Conservation (phyloP, 2,888 invertebrate genomes). For the Tribolium freemani region DNA sequence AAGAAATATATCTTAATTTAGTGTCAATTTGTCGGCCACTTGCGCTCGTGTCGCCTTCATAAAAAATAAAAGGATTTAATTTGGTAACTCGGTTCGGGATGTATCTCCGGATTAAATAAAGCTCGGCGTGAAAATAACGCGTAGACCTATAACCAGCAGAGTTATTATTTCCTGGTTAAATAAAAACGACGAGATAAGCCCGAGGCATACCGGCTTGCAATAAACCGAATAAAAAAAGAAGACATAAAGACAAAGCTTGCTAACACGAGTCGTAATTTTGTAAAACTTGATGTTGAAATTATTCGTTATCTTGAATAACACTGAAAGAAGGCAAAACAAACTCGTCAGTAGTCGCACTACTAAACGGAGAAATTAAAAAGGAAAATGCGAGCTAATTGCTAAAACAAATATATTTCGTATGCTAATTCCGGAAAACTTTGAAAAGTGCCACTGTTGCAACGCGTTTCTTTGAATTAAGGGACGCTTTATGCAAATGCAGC, state of each 20-base stretch:
- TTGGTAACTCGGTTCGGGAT: conserved; percentile 42
- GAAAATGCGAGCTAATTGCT: conserved; percentile 36
- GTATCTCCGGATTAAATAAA: conserved; percentile 50
- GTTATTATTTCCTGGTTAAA: conserved; percentile 51
- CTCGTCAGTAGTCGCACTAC: conserved; percentile 2
- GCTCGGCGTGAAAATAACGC: conserved; percentile 44
- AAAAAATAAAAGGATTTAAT: conserved; percentile 49
- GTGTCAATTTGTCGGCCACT: conserved; percentile 42
- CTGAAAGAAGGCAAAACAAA: conserved; percentile 34
- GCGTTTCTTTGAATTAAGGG: conserved; percentile 2
- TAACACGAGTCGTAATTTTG: conserved; percentile 49
- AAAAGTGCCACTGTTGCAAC: background rate
- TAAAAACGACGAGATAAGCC: conserved; percentile 50
- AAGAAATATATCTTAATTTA: conserved; percentile 45
- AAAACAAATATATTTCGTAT: conserved; percentile 44
- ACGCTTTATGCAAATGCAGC: conserved; percentile 16
- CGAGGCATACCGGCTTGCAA: conserved; percentile 38
- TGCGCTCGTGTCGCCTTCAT: conserved; percentile 10
- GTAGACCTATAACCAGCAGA: conserved; percentile 42
- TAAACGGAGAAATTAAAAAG: conserved; percentile 33
- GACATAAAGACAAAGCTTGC: conserved; percentile 46
- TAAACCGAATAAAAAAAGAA: conserved; percentile 41
- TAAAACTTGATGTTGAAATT: conserved; percentile 49
- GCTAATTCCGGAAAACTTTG: conserved; percentile 36
- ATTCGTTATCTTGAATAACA: conserved; percentile 47